A percentile compares a stretch with the other conserved stretches of the same genome.
These are phyloP conservation scores for Hirtodrosophila confusa DNA, from an alignment of 2,888 invertebrate species.

Conservation along the genomic window DNA sequence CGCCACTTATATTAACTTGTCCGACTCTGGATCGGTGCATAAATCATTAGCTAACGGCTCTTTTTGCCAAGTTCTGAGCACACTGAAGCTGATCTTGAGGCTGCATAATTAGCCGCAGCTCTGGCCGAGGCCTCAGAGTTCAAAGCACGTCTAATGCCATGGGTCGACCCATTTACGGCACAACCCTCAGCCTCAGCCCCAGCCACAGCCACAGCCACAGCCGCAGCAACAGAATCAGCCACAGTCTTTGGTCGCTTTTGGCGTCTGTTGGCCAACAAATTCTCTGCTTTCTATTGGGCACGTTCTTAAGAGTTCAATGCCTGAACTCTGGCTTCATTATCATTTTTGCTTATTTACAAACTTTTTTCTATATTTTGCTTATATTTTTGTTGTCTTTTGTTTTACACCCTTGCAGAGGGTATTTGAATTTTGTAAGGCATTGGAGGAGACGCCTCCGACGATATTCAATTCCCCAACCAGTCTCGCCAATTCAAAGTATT, in stretches of 20 bases:
- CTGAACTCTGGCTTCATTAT: slow-evolving; percentile 58
- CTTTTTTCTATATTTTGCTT: slow-evolving; percentile 16
- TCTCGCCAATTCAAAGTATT: no score
- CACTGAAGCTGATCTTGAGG: slow-evolving; percentile 12
- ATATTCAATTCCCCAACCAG: no score
- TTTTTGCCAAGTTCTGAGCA: not conserved
- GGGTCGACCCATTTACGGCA: slow-evolving; percentile 51
- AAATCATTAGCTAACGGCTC: slow-evolving; percentile 70
- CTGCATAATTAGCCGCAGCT: slow-evolving; percentile 48
- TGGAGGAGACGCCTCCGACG: no score
- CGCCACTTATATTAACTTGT: slow-evolving; percentile 71
- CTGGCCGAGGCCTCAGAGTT: slow-evolving; percentile 42
- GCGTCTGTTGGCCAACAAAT: slow-evolving; percentile 3
- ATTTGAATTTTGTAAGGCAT: no score
- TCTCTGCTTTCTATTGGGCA: slow-evolving; percentile 45
- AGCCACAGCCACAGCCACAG: no score
- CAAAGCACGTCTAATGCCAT: slow-evolving; percentile 59
- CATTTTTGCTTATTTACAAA: slow-evolving; percentile 40
- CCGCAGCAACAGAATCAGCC: no score
- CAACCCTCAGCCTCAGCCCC: not conserved
- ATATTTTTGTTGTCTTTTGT: not conserved
- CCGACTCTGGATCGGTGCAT: slow-evolving; percentile 31
- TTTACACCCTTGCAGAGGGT: no score
- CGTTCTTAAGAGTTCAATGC: slow-evolving; percentile 49
- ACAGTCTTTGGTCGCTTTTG: slow-evolving; percentile 14